These are phyloP conservation scores for Baronia brevicornis DNA, from an alignment of 2,888 invertebrate genomes.

Conservation along the genomic window DNA sequence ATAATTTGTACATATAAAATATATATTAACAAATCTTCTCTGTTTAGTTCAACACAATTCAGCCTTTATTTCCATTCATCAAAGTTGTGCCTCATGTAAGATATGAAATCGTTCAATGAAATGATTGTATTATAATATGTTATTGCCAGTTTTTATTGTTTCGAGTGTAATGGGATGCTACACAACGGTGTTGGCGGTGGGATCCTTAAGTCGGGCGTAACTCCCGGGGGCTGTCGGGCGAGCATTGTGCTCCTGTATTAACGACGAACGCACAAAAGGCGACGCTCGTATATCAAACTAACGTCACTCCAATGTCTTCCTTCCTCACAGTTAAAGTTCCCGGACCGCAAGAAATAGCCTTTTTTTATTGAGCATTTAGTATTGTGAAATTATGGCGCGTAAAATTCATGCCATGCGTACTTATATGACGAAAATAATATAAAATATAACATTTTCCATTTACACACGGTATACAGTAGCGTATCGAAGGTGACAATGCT, in stretches of 20 bases:
- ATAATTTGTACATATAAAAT: too few relatives aligned
- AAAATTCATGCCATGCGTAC: slow-evolving; percentile 42
- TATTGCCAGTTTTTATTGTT: too few relatives aligned
- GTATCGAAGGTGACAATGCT: too few relatives aligned
- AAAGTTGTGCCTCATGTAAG: too few relatives aligned
- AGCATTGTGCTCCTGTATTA: slow-evolving; percentile 66
- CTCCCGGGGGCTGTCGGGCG: slow-evolving; percentile 49
- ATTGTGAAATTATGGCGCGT: slow-evolving; percentile 55
- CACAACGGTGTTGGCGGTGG: slow-evolving; percentile 37
- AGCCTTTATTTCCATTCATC: too few relatives aligned
- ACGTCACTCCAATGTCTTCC: slow-evolving; percentile 73
- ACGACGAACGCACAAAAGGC: slow-evolving; percentile 68
- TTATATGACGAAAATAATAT: slow-evolving; percentile 4
- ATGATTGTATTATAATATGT: too few relatives aligned
- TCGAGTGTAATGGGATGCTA: slow-evolving; percentile 22
- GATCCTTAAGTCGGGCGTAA: slow-evolving; percentile 56
- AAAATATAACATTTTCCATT: slow-evolving; percentile 5
- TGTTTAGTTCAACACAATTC: too few relatives aligned
- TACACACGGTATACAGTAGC: too few relatives aligned
- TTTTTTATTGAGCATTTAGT: slow-evolving; percentile 67
- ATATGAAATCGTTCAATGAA: too few relatives aligned
- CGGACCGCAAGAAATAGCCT: slow-evolving; percentile 55
- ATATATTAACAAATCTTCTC: too few relatives aligned
- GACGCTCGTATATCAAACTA: slow-evolving; percentile 71
- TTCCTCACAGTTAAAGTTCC: slow-evolving; percentile 59